Base-by-base conservation (phyloP, 2,113 vertebrate species). In the Potamarius usumacintae region DNA sequence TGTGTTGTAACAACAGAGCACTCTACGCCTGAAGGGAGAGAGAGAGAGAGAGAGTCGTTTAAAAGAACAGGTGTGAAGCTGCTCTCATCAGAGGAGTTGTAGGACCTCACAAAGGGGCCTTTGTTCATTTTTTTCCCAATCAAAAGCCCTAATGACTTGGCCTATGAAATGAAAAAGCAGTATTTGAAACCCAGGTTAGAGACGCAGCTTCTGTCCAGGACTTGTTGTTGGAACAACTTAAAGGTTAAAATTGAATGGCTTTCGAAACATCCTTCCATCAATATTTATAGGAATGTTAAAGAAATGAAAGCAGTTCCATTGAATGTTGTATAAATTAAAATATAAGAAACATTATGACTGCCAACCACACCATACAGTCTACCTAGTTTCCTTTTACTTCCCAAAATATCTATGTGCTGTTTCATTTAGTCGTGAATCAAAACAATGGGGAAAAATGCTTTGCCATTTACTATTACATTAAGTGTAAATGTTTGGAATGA, bases 31-130 rank as follows among this genome's bases (percentile, higher is more conserved):
- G 85, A 83, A 76, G 78, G 52, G 42, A 77, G 71, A 76, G 84
- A 48, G 65, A 58, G 52, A 30, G 76, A 22, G 67, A 50, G 53
- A 58, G 82, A 60, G 65, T n/a, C 84, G 25, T 78, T 62, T 82
- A 72, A 83, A 65, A 55, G 84, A 88, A 88, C 91, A 92, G 92
- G 89, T 92, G 90, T 88, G 88, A 91, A 89, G 83, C 86, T 63
- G 87, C 27, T 86, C 84, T 88, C 71, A 86, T 87, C 86, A 85
- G 55, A 57, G 76, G 84, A 89, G 87, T 72, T 88, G 87, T 90
- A 90, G 81, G 67, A 72, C 88, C 76, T 86, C 80, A 91, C 88
- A 88, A 89, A 82, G 80, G 69, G 22, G 25, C 15, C 86, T 84
- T 87, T 92, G 89, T 92, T 92, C 90, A 87, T 90, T 81, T 81